Base-by-base conservation (phyloP, 2,888 invertebrate genomes). In the Tigriopus californicus region DNA sequence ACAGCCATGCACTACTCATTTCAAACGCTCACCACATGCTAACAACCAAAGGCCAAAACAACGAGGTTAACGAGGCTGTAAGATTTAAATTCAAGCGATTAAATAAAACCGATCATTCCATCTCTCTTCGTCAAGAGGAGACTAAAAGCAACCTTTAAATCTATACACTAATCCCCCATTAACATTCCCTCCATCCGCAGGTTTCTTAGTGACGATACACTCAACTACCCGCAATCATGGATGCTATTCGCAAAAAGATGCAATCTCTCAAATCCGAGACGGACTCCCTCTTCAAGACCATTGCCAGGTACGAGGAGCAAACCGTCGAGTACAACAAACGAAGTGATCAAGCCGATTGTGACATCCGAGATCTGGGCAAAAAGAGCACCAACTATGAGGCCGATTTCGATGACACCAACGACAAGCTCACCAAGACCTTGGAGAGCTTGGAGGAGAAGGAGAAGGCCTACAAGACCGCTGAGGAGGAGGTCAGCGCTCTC, bases 211-310 rank as follows among this genome's bases (percentile, higher is more conserved):
- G 33, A 33, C 33, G 33, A 33, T 33, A 33, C 8, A 3, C 3
- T 33, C 33, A 44, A 44, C 18, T 6, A 5, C 18, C 44, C 10
- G 18, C 22, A 15, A 59, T 10, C 11, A 59, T 59, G 59, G 59
- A 59, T 41, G 59, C 59, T 22, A 59, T 59, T 22, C 52, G 59
- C 15, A 59, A 59, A 25, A 59, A 59, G 52, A 59, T 59, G 59
- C 51, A 59, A 42, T 59, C 59, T 42, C 59, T 59, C 51, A 59
- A 59, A 41, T 22, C 41, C 13, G 59, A 59, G 52, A 59, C 59
- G 11, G 59, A 59, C 15, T 24, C 52, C 20, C 59, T 59, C 41
- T 42, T 52, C 12, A 52, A 51, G 1, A 59, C 59, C 51, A 59
- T 59, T 42, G 49, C 24, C 42, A 59, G 40, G 41, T 59, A 53